Conservation (phyloP, 1,140 invertebrate genomes). For the Sycobia sp. region DNA sequence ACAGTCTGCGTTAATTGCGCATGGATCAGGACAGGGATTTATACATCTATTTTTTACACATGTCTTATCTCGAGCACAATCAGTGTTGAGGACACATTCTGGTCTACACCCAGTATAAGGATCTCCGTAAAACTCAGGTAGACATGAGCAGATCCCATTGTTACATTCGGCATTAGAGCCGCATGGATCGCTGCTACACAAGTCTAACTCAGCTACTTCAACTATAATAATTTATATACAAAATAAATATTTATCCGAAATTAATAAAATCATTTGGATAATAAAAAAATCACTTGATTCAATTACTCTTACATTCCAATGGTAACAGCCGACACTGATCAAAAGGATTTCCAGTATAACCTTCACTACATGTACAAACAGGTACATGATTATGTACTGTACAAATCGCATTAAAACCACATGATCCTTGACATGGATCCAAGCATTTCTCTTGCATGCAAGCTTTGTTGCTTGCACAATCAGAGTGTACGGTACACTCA, state of each 20-base stretch:
- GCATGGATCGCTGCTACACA: constrained; percentile 72
- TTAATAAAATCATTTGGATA: not conserved
- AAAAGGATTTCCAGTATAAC: constrained; percentile 75
- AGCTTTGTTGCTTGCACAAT: constrained; percentile 70
- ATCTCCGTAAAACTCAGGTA: constrained; percentile 72
- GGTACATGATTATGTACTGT: constrained; percentile 72
- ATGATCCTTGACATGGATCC: constrained; percentile 74
- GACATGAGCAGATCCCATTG: constrained; percentile 68
- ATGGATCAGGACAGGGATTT: constrained; percentile 73
- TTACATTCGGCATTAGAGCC: constrained; percentile 68
- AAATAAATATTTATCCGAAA: not conserved
- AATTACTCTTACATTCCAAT: too few species aligned
- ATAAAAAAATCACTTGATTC: constrained; percentile 46
- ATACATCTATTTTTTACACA: constrained; percentile 73
- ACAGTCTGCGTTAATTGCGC: constrained; percentile 71
- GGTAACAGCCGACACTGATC: constrained; percentile 63
- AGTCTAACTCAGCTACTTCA: constrained; percentile 51
- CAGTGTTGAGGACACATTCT: constrained; percentile 72
- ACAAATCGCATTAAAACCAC: constrained; percentile 70
- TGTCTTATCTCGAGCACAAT: constrained; percentile 71
- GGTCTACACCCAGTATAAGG: constrained; percentile 71
- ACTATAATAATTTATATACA: not conserved
- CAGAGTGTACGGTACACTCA: constrained; percentile 75
- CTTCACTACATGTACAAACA: constrained; percentile 70
- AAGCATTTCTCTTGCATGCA: constrained; percentile 74